Percentiles rank a stretch among this genome's conserved stretches.
phyloP scores from a whole-genome alignment of 2,888 invertebrate genomes.

The Stenoptilia bipunctidactyla region DNA sequence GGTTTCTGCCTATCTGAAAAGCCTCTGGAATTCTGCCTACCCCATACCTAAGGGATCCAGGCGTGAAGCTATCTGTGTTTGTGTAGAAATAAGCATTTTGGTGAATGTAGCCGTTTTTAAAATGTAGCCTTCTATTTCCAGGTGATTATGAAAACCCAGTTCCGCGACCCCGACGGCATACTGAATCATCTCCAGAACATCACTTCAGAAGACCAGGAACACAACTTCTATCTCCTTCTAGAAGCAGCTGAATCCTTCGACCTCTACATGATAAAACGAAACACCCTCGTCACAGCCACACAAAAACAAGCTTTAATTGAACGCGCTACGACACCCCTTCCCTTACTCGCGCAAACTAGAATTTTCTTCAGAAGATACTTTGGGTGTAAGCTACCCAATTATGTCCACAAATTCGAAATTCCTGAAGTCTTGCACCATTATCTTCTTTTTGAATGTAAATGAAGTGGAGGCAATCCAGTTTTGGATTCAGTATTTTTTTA shows the following conservation, averaged over 20 bases:
- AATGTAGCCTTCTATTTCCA: no score
- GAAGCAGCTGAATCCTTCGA: conserved; percentile 85
- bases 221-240: conserved; percentile 75
- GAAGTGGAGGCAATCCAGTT: conserved; percentile 20
- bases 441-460: conserved; percentile 76
- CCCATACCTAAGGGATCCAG: no score
- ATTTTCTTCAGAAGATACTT: conserved; percentile 70
- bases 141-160: conserved; percentile 87
- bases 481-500: conserved; percentile 19
- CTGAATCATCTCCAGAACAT: conserved; percentile 83
- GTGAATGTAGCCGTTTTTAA: not conserved
- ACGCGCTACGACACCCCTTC: conserved; percentile 76
- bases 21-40: no score
- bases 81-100: no score
- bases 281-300: conserved; percentile 73
- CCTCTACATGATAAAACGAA: conserved; percentile 82
- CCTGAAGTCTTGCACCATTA: conserved; percentile 77
- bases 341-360: conserved; percentile 76
- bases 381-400: conserved; percentile 68
- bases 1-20: no score
- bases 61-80: no score
- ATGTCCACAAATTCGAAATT: conserved; percentile 72
- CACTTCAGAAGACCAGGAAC: conserved; percentile 47
- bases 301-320: conserved; percentile 77
- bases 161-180: conserved; percentile 86